Conservation (phyloP, 2,888 invertebrate genomes). For the Psylliodes chrysocephalus region DNA sequence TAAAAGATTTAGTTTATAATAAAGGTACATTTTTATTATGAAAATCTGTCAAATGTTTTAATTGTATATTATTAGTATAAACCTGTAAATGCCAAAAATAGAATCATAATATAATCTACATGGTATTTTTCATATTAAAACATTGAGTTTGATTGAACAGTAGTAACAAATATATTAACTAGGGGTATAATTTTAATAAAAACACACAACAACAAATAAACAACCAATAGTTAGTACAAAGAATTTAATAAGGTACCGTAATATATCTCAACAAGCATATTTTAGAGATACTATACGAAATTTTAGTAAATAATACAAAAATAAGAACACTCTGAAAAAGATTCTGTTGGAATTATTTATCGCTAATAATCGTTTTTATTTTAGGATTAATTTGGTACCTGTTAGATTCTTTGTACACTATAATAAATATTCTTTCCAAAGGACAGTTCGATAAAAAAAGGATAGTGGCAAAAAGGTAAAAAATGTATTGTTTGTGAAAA, state of each 20-base stretch:
- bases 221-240: background rate
- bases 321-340: too few species aligned
- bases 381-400: too few species aligned
- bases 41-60: too few species aligned
- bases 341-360: too few species aligned
- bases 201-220: constrained; percentile 22
- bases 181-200: constrained; percentile 6
- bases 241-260: background rate
- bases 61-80: constrained; percentile 1
- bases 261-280: too few species aligned
- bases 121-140: constrained; percentile 1
- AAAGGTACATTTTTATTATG: too few species aligned
- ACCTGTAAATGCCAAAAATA: background rate
- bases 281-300: too few species aligned
- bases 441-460: constrained; percentile 7
- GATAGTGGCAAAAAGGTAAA: constrained; percentile 14
- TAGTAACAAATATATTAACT: constrained; percentile 12
- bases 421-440: constrained; percentile 11
- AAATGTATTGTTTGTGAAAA: background rate
- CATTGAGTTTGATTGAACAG: constrained; percentile 3
- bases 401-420: background rate
- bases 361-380: too few species aligned
- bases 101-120: background rate
- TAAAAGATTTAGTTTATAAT: too few species aligned
- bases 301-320: too few species aligned